These are phyloP conservation scores for Oscheius sp. DNA, from an alignment of 2,888 invertebrate species.

Conservation along the genomic window DNA sequence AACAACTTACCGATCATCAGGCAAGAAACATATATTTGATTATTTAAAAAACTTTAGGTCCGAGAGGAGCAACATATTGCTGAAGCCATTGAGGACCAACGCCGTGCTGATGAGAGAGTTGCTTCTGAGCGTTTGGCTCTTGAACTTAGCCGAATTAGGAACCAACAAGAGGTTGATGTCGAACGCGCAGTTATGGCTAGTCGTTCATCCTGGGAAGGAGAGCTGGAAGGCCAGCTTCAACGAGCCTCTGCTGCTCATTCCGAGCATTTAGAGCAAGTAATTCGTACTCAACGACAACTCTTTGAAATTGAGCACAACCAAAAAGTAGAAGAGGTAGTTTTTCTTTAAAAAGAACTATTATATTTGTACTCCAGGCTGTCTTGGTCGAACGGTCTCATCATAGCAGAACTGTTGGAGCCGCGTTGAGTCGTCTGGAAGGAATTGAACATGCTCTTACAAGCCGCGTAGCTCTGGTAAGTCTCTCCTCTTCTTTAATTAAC, in stretches of 20 bases:
- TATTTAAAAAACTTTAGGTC: conserved; percentile 72
- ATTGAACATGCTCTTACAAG: conserved; percentile 80
- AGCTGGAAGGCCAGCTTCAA: conserved; percentile 82
- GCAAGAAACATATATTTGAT: conserved; percentile 63
- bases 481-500: too few relatives aligned
- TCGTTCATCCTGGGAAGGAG: conserved; percentile 72
- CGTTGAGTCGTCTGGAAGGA: conserved; percentile 81
- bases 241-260: conserved; percentile 86
- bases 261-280: conserved; percentile 76
- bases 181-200: conserved; percentile 50
- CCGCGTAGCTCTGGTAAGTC: conserved; percentile 60
- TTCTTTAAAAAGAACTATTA: neutral
- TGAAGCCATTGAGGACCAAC: conserved; percentile 77
- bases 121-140: conserved; percentile 76
- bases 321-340: conserved; percentile 73
- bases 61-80: conserved; percentile 77
- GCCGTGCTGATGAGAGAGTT: conserved; percentile 75
- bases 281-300: conserved; percentile 77
- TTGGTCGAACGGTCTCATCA: conserved; percentile 78
- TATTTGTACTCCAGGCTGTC: conserved; percentile 75
- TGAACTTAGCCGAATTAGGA: conserved; percentile 75
- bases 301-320: conserved; percentile 72
- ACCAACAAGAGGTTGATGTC: conserved; percentile 50
- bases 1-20: conserved; percentile 80
- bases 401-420: conserved; percentile 79